Base-by-base conservation (phyloP, 2,113 vertebrate genomes). In the Sander vitreus region DNA sequence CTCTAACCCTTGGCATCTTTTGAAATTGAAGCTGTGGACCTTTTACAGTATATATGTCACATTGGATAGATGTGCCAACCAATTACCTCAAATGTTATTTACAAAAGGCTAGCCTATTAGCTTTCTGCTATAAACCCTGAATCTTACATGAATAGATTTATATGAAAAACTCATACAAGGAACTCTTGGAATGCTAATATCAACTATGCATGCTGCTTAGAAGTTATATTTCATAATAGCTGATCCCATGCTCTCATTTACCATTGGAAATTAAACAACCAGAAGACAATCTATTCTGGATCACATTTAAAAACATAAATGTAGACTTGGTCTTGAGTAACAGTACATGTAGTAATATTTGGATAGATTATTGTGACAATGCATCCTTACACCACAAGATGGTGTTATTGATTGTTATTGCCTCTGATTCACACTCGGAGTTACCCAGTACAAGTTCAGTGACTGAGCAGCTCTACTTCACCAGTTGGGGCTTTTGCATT, bases 331-430 rank as follows among this genome's bases (percentile, higher is more conserved):
- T 13, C 39, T 68, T 25, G 15, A 76, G 25, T 72, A 45, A 33
- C 48, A 18, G 48, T 33, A 36, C 33, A 54, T 33, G 2, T 3
- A 51, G 14, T 45, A 23, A 19, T 50, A 21, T 62, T 69, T n/a
- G 25, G n/a, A 47, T 30, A 45, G 30, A 47, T 48, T 77, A 1
- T 30, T 10, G 9, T 77, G 48, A 59, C 51, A 33, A 0, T 85
- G 30, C 59, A 18, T 43, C 23, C 4, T 47, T 15, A 12, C 25
- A 47, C 91, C 91, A 92, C 89, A 64, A 83, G 84, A 47, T 86
- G 91, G 82, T 43, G 53, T 30, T 25, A 76, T 80, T 73, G 78
- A 15, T 76, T 54, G 13, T 36, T 9, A 8, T 33, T 36, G 6
- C 13, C 50, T 67, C 23, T 36, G 50, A 23, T 54, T 36, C 30